Evolutionary conservation across 2,797 vertebrate genomes (phyloP), one percentile per base, ranked within the genome.

Genomic region (Delichon dasypus): DNA sequence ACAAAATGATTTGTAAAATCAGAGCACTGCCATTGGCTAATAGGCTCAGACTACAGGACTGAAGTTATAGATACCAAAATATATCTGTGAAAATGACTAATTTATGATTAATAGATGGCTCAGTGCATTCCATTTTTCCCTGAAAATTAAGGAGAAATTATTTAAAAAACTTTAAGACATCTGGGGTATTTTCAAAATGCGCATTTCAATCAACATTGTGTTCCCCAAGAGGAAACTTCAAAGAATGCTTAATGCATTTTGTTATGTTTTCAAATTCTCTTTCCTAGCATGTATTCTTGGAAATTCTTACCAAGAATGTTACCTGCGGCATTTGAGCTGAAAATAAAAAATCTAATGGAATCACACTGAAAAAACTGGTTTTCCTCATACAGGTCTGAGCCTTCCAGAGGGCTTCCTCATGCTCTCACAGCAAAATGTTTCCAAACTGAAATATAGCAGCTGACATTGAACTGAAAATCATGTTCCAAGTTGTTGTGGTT

Each of bases 1-100:
- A 70, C 90, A 66, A 88, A 89, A 74, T 88, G 67, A 96, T 81
- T 17, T 74, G 61, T 60, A 85, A 90, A 95, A 96, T 79, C 61
- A 78, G 73, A 88, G 58, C 81, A 94, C 60, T 74, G 44, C 75
- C 73, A 92, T 42, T 85, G 74, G 78, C 42, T 91, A n/a, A 58
- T 3, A 68, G 84, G 44, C 27, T 61, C 54, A 50, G 40, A 66
- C 66, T 32, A 48, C 27, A 61, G 16, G 40, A 81, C 0, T 48
- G 47, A 88, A 88, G 23, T 45, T 73, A 84, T 13, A 84, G 23
- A 93, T 87, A n/a, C n/a, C 23, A 72, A 70, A 16, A 77, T 27
- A 9, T 34, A 80, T 54, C 38, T 83, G 36, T 80, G 51, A 80
- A 86, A 94, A 72, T 55, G 29, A 77, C 27, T 86, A 16, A 34